phyloP scores from a whole-genome alignment of 2,888 invertebrate species.

The Lamellibrachia columna region DNA sequence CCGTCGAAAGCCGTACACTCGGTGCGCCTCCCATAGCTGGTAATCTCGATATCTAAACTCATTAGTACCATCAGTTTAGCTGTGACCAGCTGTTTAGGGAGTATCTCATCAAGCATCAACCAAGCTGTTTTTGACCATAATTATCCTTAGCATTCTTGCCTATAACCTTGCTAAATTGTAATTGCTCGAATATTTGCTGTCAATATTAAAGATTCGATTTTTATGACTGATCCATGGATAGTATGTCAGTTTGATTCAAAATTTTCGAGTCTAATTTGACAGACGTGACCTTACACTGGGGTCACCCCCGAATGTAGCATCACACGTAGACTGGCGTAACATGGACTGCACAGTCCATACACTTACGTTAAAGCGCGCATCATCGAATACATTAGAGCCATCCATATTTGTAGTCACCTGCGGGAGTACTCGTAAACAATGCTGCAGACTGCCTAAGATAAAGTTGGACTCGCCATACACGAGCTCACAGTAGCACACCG shows the following conservation, averaged over 20 bases:
- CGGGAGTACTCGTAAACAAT: not conserved
- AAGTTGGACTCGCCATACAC: not conserved
- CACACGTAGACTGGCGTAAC: not conserved
- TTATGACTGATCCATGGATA: not conserved
- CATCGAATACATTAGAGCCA: not conserved
- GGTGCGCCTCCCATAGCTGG: too few species aligned
- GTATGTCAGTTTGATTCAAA: not conserved
- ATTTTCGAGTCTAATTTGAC: not conserved
- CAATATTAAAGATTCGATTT: not conserved
- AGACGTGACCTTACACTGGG: not conserved
- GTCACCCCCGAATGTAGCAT: not conserved
- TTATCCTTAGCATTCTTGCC: not conserved
- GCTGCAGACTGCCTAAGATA: not conserved
- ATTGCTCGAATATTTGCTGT: not conserved
- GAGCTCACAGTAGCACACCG: not conserved
- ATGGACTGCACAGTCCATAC: not conserved
- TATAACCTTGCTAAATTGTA: not conserved
- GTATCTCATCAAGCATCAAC: too few species aligned
- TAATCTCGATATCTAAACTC: too few species aligned
- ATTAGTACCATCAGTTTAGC: too few species aligned
- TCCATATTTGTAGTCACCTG: not conserved
- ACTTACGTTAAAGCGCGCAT: not conserved
- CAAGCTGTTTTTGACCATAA: not conserved
- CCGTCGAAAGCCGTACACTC: too few species aligned
- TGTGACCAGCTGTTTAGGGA: too few species aligned